Conservation (phyloP, 2,113 vertebrate genomes). For the Grammomys dolichurus region DNA sequence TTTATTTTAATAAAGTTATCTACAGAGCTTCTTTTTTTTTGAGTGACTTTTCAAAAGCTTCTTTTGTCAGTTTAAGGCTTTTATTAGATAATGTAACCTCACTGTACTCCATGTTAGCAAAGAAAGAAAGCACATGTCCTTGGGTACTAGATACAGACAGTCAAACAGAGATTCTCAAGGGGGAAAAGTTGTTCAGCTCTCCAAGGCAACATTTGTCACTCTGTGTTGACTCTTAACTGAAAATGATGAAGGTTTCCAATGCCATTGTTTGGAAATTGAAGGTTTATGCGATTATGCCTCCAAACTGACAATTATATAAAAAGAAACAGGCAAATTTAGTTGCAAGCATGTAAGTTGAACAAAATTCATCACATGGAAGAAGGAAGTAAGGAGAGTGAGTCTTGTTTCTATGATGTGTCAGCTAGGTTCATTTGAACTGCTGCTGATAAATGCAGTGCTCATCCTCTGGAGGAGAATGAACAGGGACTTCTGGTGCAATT, state of each 20-base stretch:
- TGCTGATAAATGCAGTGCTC: neutral
- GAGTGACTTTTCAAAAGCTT: slow-evolving; percentile 73
- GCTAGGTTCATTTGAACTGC: neutral
- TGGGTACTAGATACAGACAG: neutral
- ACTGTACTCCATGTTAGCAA: neutral
- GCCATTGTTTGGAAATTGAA: neutral
- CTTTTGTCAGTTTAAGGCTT: slow-evolving; percentile 70
- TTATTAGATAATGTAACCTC: slow-evolving; percentile 65
- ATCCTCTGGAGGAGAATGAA: no score
- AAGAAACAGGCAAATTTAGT: neutral
- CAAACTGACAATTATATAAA: neutral
- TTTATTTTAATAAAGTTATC: slow-evolving; percentile 73
- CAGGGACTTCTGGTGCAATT: neutral
- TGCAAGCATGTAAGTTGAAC: neutral
- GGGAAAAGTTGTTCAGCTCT: slow-evolving; percentile 13
- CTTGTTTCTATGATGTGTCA: neutral
- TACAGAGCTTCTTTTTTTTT: neutral
- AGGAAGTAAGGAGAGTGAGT: neutral
- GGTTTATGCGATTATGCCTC: neutral
- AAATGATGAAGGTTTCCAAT: slow-evolving; percentile 20
- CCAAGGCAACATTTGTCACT: neutral
- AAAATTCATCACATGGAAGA: neutral
- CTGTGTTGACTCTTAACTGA: neutral
- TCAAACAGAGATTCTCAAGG: neutral
- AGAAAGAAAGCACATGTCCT: slow-evolving; percentile 51